Percentiles rank a stretch among this genome's conserved stretches.
These are phyloP conservation scores for Lathronympha strigana DNA, from an alignment of 2,888 invertebrate genomes.

Conservation along the genomic window DNA sequence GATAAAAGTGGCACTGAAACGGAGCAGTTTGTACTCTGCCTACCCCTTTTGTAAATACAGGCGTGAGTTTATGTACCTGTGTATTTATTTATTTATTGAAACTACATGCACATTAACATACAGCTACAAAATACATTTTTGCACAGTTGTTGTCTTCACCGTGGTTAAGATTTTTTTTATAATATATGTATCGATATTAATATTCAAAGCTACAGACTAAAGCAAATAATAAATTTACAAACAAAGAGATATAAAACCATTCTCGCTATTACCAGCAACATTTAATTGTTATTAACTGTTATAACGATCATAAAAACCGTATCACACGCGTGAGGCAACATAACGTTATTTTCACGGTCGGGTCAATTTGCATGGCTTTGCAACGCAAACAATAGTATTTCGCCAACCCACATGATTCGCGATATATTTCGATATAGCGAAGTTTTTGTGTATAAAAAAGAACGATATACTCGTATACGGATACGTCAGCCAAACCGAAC, in stretches of 20 bases:
- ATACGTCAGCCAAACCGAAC: not conserved
- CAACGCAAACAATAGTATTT: constrained; percentile 18
- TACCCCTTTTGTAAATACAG: too few species aligned
- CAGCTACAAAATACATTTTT: too few species aligned
- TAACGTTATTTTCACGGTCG: constrained; percentile 23
- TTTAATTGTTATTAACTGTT: constrained; percentile 1
- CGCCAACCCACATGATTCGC: constrained; percentile 16
- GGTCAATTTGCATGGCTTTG: constrained; percentile 20
- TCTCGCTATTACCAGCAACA: not conserved
- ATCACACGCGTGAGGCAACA: not conserved
- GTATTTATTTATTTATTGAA: too few species aligned
- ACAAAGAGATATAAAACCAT: not conserved
- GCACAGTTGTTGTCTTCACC: too few species aligned
- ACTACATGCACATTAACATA: too few species aligned
- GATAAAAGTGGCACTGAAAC: too few species aligned
- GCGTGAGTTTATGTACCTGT: too few species aligned
- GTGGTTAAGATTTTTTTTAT: too few species aligned
- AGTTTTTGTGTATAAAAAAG: not conserved
- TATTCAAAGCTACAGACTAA: not conserved
- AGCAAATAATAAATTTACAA: not conserved
- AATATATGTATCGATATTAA: too few species aligned
- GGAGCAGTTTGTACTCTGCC: too few species aligned
- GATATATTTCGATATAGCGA: constrained; percentile 5
- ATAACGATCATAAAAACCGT: not conserved
- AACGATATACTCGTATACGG: too few species aligned